These are phyloP conservation scores for Nestor notabilis DNA, from an alignment of 2,113 vertebrate species.

Conservation along the genomic window DNA sequence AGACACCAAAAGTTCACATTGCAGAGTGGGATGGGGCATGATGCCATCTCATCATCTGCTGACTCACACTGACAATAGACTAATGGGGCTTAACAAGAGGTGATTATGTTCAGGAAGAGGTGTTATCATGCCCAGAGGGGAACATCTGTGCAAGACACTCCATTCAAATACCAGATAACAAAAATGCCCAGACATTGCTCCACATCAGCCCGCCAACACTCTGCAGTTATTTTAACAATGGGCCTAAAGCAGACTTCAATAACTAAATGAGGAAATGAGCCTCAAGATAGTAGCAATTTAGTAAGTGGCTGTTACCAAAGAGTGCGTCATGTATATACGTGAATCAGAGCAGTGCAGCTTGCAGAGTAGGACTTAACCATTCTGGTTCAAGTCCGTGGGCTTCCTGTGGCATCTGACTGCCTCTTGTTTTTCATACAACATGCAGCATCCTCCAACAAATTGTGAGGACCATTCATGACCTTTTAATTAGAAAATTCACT, in stretches of 20 bases:
- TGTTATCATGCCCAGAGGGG: not conserved
- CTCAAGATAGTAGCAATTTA: not conserved
- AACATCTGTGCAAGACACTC: fast-evolving
- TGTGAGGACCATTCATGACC: not conserved
- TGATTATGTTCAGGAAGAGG: not conserved
- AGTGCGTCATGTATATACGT: fast-evolving
- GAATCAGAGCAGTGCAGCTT: not conserved
- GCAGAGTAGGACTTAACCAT: fast-evolving
- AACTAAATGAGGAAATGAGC: not conserved
- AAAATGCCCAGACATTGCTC: not conserved
- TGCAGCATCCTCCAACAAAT: not conserved
- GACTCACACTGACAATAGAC: not conserved
- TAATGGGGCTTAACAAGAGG: not conserved
- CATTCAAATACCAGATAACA: not conserved
- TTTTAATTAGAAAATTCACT: not conserved
- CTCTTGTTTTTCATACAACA: not conserved
- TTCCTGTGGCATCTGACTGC: not conserved
- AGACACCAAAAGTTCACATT: not conserved
- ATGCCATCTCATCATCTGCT: not conserved
- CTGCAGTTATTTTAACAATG: not conserved
- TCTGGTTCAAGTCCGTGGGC: not conserved
- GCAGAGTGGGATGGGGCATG: fast-evolving
- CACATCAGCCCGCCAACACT: not conserved
- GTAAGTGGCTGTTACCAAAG: not conserved
- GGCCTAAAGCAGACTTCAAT: not conserved